Conservation (phyloP, 37 sponge, comb jelly and placozoan genomes). For the Oscarella lobularis region DNA sequence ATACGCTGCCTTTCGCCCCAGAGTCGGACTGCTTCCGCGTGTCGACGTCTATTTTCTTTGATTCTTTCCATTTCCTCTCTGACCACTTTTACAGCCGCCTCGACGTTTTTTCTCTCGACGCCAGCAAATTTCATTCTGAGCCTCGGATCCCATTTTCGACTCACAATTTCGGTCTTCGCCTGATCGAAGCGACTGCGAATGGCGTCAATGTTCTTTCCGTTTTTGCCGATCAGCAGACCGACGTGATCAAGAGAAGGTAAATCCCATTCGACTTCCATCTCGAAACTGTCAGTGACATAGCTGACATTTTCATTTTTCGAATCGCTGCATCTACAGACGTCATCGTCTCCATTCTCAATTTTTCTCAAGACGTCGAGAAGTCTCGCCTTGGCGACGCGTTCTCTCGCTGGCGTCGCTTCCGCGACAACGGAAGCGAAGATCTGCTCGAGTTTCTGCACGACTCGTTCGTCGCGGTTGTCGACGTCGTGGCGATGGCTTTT, state of each 20-base stretch:
- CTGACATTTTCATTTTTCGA: no score
- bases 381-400: not conserved
- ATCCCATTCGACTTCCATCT: not conserved
- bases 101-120: not conserved
- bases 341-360: not conserved
- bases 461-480: not conserved
- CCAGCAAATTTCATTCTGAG: not conserved
- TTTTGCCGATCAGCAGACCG: not conserved
- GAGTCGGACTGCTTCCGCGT: not conserved
- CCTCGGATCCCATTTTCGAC: not conserved
- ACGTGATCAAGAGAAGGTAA: no score
- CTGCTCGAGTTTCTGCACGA: not conserved
- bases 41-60: no score
- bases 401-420: not conserved
- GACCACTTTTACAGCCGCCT: not conserved
- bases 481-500: not conserved
- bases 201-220: not conserved
- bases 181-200: not conserved
- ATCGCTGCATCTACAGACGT: no score
- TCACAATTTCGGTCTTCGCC: not conserved
- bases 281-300: no score
- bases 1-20: no score
- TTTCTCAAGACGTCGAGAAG: not conserved
- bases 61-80: not conserved
- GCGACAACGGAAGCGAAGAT: not conserved